These are phyloP conservation scores for Tangara arthus DNA, from an alignment of 2,797 vertebrate species.

Conservation along the genomic window DNA sequence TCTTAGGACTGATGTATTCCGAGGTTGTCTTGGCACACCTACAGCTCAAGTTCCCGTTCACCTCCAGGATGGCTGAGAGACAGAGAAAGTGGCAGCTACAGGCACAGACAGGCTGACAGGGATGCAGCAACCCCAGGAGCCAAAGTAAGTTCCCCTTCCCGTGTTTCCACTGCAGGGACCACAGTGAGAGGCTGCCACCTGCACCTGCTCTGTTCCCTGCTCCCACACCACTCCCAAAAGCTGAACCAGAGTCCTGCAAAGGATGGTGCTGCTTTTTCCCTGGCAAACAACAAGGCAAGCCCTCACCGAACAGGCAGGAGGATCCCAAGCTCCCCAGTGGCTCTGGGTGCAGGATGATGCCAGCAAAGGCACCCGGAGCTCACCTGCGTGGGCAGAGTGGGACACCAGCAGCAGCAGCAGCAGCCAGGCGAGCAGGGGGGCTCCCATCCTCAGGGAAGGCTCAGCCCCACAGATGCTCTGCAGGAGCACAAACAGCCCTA, in stretches of 20 bases:
- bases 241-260: neutral
- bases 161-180: accelerated
- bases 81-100: neutral
- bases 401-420: constrained; percentile 16
- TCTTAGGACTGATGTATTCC: neutral
- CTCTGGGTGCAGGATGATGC: accelerated
- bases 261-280: accelerated
- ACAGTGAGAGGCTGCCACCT: accelerated
- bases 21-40: neutral
- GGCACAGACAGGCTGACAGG: accelerated
- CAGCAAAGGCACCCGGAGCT: neutral
- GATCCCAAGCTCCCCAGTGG: neutral
- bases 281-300: neutral
- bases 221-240: neutral
- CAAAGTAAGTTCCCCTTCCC: neutral
- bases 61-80: constrained; percentile 69
- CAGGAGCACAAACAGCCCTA: neutral
- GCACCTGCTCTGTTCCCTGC: accelerated
- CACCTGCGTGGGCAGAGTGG: constrained; percentile 32
- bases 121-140: accelerated
- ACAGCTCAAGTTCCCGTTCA: constrained; percentile 56
- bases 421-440: neutral
- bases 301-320: neutral
- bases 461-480: neutral
- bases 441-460: neutral